Evolutionary conservation across 2,888 invertebrate species (phyloP), one percentile per base, ranked within the genome.

Genomic region (Leptura quadrifasciata): DNA sequence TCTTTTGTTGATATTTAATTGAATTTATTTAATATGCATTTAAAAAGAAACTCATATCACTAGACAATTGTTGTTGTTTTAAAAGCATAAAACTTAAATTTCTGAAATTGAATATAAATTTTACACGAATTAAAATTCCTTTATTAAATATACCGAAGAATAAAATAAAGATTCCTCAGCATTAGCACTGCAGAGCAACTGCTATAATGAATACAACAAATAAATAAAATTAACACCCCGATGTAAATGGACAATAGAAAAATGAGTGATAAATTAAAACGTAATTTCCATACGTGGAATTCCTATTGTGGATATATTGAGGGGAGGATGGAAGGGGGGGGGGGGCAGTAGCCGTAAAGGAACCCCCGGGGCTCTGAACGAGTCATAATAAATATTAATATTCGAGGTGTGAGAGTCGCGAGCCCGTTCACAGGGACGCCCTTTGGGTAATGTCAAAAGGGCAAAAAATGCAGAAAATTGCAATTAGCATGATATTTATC

Each of bases 381-480:
- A 87, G 88, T 89, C 87, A 88, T 87, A 89, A 89, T 89, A 89
- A 89, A 89, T 89, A 88, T 88, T 88, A 88, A 79, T 88, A 88
- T 88, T 86, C 85, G 86, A 89, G 87, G 88, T 88, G 88, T 86
- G 88, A 88, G 86, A 87, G 84, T 86, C 84, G 86, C 87, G 83
- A 79, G 81, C 79, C 60, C 61, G 21, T n/a, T 20, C 0, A 5
- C 70, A 71, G 70, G n/a, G 70, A 61, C 70, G 70, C 39, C 18
- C 58, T 39, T 27, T 6, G 15, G 18, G 21, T 1, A n/a, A 9
- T 12, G 2, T 4, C 8, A 24, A 27, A 35, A 71, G 70, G 70
- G 47, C 61, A 57, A 61, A 35, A 61, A 8, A 57, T 67, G 27
- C 21, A 47, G 20, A 21, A 21, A n/a, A 65, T 35, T 39, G 10